Evolutionary conservation across 1,140 invertebrate genomes (phyloP), one percentile per base, ranked within the genome.

Genomic region (Drosophila setifemur): DNA sequence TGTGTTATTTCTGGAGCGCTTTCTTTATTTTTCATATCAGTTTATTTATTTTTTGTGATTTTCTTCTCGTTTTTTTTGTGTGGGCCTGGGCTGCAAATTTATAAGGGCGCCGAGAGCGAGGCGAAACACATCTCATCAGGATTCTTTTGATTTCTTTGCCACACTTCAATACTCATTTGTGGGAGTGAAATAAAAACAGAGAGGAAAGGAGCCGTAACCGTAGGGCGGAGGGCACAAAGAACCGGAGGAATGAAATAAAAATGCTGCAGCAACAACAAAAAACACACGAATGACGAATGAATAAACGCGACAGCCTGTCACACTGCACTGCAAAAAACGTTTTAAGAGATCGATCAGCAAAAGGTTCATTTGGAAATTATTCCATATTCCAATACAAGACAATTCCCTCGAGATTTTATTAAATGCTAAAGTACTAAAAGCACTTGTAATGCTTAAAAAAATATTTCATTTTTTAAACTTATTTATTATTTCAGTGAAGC

Each of bases 131-230:
- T 79, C 81, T 79, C 79, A 86, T 86, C 81, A 76, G 61, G 53
- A 72, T 86, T 81, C 75, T 86, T 86, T 86, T 81, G 72, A 86
- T 86, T 86, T 81, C 53, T 68, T 76, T 86, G 81, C 67, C 54
- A 53, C 81, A 81, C 75, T 86, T 81, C 71, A 85, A 73, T 85
- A 79, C 60, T 61, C 81, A 25, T 54, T 78, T 35, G 70, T 73
- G 64, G 69, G 52, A 29, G 43, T 31, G 42, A 73, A 57, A 73
- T 69, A 79, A 79, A 60, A 77, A 58, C 47, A 29, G 29, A 52
- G 23, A 31, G 19, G 14, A 52, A 26, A 50, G 25, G 35, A 52
- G 29, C 44, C 39, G 31, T 14, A 35, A 55, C 6, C 11, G 39
- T 9, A 6, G 3, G 16, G 35, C 14, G 18, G 1, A 4, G 12